Evolutionary conservation across 2,888 invertebrate species (phyloP).

Genomic region (Craniophora ligustri): DNA sequence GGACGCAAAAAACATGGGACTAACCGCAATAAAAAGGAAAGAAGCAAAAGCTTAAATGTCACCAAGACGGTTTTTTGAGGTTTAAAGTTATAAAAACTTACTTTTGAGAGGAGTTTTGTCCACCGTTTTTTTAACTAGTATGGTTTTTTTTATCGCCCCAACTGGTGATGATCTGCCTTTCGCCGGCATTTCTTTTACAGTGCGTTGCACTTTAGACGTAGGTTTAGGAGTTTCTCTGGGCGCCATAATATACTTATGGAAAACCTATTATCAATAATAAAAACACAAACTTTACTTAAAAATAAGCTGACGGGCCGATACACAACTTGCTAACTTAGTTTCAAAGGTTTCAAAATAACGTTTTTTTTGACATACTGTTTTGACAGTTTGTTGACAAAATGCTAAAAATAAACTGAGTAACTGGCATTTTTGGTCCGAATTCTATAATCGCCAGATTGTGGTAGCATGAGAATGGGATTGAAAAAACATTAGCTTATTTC

Average conservation of each 20-base stretch:
- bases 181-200: constrained; percentile 58
- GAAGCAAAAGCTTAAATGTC: too few species aligned
- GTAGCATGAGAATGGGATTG: too few species aligned
- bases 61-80: neutral
- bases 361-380: neutral
- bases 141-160: constrained; percentile 65
- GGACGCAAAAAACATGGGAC: too few species aligned
- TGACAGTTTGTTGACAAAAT: neutral
- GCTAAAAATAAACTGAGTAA: too few species aligned
- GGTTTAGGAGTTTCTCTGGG: constrained; percentile 72
- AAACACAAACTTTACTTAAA: neutral
- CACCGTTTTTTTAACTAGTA: constrained; percentile 59
- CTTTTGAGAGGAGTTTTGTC: constrained; percentile 67
- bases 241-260: constrained; percentile 65
- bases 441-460: too few species aligned
- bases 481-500: too few species aligned
- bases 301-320: neutral
- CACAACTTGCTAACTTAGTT: too few species aligned
- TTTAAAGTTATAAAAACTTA: constrained; percentile 9
- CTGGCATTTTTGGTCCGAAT: too few species aligned
- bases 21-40: too few species aligned
- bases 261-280: neutral
- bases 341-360: constrained; percentile 42
- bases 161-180: constrained; percentile 68
- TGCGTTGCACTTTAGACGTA: constrained; percentile 68